These are phyloP conservation scores for Bagarius yarrelli DNA, from an alignment of 2,113 vertebrate species.

Conservation along the genomic window DNA sequence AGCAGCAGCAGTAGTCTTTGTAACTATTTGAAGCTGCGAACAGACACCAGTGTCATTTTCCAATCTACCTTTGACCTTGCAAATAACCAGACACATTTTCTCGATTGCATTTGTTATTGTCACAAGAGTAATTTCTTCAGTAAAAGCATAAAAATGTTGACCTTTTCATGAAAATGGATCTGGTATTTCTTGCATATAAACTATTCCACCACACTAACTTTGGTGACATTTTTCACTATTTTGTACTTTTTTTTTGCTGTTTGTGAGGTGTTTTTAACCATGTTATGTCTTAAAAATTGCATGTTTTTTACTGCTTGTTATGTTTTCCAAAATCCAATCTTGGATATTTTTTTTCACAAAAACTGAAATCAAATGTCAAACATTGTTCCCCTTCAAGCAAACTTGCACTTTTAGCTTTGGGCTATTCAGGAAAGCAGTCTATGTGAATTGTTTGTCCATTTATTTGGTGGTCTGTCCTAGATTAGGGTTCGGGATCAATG, in stretches of 20 bases:
- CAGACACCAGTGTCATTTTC: too few species aligned
- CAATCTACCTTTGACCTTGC: too few species aligned
- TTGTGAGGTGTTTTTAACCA: neutral
- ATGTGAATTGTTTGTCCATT: too few species aligned
- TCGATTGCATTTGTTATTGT: conserved; percentile 48
- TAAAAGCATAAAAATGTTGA: conserved; percentile 47
- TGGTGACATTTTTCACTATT: neutral
- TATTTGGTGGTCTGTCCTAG: too few species aligned
- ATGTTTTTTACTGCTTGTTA: conserved; percentile 6
- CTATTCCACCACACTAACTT: conserved; percentile 1
- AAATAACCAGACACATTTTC: conserved; percentile 35
- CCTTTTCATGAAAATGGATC: conserved; percentile 36
- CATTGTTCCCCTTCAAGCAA: too few species aligned
- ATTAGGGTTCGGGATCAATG: too few species aligned
- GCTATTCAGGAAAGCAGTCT: too few species aligned
- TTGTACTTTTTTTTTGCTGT: neutral
- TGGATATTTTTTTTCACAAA: neutral
- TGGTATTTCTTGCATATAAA: conserved; percentile 26
- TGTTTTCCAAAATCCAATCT: neutral
- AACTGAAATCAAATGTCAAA: neutral
- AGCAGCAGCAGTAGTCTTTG: too few species aligned
- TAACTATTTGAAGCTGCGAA: too few species aligned
- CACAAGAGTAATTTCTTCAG: conserved; percentile 48
- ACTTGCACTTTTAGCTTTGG: too few species aligned
- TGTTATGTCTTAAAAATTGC: neutral